A percentile compares a stretch with the other conserved stretches of the same genome.
phyloP scores from a whole-genome alignment of 2,113 vertebrate genomes.

The Otolemur garnettii region DNA sequence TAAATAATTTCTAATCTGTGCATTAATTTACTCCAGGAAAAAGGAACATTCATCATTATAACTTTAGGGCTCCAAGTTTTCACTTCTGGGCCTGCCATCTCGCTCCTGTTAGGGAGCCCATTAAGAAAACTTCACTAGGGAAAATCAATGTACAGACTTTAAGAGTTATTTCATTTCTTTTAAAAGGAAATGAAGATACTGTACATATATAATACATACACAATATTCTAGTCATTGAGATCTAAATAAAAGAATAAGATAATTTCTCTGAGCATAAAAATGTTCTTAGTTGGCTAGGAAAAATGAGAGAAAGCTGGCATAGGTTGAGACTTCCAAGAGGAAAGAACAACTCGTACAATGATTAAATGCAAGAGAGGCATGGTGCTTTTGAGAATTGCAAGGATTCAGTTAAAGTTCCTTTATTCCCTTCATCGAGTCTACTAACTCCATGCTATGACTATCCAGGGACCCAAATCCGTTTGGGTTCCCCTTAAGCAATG shows the following conservation, averaged over 20 bases:
- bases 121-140: conserved; percentile 4
- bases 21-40: conserved; percentile 15
- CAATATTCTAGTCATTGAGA: not conserved
- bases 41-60: not conserved
- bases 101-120: not conserved
- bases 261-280: conserved; percentile 31
- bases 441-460: not conserved
- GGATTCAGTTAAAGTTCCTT: not conserved
- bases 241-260: not conserved
- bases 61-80: not conserved
- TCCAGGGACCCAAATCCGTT: not conserved
- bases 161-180: conserved; percentile 33
- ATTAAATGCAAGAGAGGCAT: not conserved
- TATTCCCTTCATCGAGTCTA: not conserved
- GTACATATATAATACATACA: not conserved
- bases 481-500: not conserved
- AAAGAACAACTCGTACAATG: not conserved
- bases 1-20: not conserved
- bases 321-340: not conserved
- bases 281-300: not conserved
- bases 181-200: not conserved
- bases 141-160: not conserved
- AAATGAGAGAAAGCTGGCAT: not conserved
- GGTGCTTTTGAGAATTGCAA: not conserved
- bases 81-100: not conserved